A percentile compares a stretch with the other conserved stretches of the same genome.
Evolutionary conservation across 2,797 vertebrate genomes (phyloP).

Genomic region (Uromys caudimaculatus): DNA sequence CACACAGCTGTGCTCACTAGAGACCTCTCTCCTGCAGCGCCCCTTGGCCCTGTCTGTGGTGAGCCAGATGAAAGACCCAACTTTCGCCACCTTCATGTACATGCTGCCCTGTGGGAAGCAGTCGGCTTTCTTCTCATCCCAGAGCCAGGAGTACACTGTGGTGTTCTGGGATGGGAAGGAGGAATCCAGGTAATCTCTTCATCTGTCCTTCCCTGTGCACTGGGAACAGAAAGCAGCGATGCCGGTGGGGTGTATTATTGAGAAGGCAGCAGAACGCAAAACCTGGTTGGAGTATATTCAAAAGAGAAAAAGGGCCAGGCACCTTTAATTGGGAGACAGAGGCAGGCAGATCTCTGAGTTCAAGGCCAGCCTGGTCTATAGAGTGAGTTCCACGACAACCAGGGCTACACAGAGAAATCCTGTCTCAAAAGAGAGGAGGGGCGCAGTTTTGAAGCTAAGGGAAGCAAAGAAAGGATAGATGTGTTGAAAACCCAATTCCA

Average conservation of each 20-base stretch:
- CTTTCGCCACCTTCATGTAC: constrained; percentile 95
- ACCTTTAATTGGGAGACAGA: background rate
- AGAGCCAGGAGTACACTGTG: constrained; percentile 91
- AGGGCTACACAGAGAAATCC: background rate
- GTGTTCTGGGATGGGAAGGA: constrained; percentile 96
- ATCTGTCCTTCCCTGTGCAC: rapidly evolving
- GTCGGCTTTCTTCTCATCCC: constrained; percentile 93
- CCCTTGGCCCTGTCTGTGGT: constrained; percentile 92
- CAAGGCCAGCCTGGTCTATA: background rate
- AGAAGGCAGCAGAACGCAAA: background rate
- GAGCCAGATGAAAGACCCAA: constrained; percentile 95
- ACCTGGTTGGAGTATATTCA: background rate
- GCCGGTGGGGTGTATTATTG: rapidly evolving
- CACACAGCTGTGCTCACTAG: background rate
- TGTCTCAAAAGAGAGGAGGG: background rate
- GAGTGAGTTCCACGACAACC: background rate
- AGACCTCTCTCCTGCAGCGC: constrained; percentile 88
- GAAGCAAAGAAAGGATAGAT: background rate
- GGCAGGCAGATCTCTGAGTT: background rate
- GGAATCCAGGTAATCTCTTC: constrained; percentile 89
- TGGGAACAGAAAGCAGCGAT: background rate
- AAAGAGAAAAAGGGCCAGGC: background rate
- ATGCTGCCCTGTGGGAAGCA: constrained; percentile 92
- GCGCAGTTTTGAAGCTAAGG: background rate
- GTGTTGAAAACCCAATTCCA: background rate